Percentiles rank a stretch among this genome's conserved stretches.
phyloP scores from a whole-genome alignment of 2,888 invertebrate genomes.

The Hermaeophaga mercurialis region DNA sequence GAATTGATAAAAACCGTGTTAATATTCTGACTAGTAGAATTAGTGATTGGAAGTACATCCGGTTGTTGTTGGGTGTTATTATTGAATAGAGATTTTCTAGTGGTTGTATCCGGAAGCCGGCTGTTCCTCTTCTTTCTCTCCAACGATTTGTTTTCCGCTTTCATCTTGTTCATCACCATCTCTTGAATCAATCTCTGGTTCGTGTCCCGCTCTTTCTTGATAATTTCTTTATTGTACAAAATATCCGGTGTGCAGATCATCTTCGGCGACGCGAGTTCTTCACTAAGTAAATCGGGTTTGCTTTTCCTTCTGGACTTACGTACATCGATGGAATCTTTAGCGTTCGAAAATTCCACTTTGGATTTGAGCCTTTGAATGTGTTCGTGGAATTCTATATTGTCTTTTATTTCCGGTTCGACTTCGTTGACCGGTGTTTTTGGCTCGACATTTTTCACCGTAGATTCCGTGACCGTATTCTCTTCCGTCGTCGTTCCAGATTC shows the following conservation, averaged over 20 bases:
- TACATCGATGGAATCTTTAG: conserved; percentile 70
- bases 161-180: conserved; percentile 79
- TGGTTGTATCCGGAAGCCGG: conserved; percentile 51
- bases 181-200: conserved; percentile 84
- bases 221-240: conserved; percentile 64
- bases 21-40: conserved; percentile 44
- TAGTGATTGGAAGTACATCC: conserved; percentile 50
- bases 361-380: conserved; percentile 71
- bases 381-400: conserved; percentile 60
- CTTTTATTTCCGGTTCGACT: conserved; percentile 31
- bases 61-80: conserved; percentile 31
- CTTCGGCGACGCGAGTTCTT: conserved; percentile 48
- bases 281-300: conserved; percentile 39
- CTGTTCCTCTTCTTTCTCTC: conserved; percentile 65
- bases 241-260: conserved; percentile 44
- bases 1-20: conserved; percentile 19
- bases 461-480: conserved; percentile 62
- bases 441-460: conserved; percentile 51
- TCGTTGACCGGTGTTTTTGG: conserved; percentile 3
- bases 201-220: conserved; percentile 78
- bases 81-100: conserved; percentile 35
- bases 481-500: conserved; percentile 65
- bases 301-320: conserved; percentile 63
- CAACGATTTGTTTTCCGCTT: conserved; percentile 68
- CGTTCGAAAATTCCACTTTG: conserved; percentile 72